These are phyloP conservation scores for Sebastes umbrosus DNA, from an alignment of 2,797 vertebrate genomes.

Conservation along the genomic window DNA sequence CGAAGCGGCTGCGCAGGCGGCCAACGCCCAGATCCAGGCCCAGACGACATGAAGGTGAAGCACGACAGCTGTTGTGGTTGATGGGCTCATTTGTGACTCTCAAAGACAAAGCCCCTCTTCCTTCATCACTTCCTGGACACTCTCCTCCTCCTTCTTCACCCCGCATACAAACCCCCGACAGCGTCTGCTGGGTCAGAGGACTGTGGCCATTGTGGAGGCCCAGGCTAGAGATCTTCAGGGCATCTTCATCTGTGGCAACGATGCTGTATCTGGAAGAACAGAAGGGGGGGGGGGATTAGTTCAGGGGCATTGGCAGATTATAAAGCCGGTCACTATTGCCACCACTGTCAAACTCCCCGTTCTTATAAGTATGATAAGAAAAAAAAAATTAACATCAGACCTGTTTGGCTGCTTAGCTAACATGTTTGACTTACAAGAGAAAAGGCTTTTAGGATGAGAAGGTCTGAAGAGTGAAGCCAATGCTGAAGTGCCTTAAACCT, in stretches of 20 bases:
- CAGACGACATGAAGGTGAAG: conserved; percentile 82
- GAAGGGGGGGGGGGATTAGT: background rate
- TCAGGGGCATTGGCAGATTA: background rate
- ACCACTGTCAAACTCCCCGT: background rate
- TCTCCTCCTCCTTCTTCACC: conserved; percentile 63
- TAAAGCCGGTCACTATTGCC: background rate
- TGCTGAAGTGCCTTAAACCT: no score
- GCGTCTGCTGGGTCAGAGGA: conserved; percentile 69
- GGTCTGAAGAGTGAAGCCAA: no score
- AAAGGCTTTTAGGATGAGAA: background rate
- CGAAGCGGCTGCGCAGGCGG: conserved; percentile 89
- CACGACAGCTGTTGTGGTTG: conserved; percentile 81
- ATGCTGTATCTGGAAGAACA: conserved; percentile 87
- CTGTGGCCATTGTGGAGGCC: conserved; percentile 87
- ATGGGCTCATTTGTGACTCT: conserved; percentile 65
- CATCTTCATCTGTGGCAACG: conserved; percentile 92
- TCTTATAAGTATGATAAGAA: background rate
- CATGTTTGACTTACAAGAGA: background rate
- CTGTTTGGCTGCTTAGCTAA: background rate
- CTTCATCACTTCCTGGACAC: conserved; percentile 56
- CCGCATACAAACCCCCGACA: conserved; percentile 56
- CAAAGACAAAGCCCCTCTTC: conserved; percentile 63
- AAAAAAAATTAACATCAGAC: background rate
- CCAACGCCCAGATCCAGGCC: conserved; percentile 73
- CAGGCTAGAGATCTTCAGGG: conserved; percentile 90